Evolutionary conservation across 2,888 invertebrate genomes (phyloP).

Genomic region (Lithophane socia): DNA sequence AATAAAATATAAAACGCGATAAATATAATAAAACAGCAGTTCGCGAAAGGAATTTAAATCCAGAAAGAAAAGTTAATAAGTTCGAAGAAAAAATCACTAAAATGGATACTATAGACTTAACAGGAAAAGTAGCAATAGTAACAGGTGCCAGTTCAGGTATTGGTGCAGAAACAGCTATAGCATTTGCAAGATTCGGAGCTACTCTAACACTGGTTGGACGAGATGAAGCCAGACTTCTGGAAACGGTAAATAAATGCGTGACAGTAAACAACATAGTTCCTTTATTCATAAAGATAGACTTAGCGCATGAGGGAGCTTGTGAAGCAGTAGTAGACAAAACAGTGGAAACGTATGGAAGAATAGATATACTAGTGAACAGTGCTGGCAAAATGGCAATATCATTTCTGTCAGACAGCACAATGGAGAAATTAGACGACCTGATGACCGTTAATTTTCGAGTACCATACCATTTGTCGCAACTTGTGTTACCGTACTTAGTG

Average conservation of each 20-base stretch:
- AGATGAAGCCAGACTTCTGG: constrained; percentile 69
- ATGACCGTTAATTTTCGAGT: constrained; percentile 78
- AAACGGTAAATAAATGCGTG: constrained; percentile 71
- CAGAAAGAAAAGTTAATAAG: neutral
- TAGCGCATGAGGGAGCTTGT: constrained; percentile 71
- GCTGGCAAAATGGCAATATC: constrained; percentile 72
- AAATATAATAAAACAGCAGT: neutral
- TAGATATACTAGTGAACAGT: constrained; percentile 77
- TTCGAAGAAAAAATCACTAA: constrained; percentile 4
- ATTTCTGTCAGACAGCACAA: constrained; percentile 71
- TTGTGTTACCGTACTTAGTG: constrained; percentile 74
- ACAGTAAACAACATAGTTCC: constrained; percentile 60
- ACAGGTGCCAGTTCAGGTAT: constrained; percentile 80
- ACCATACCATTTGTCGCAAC: constrained; percentile 73
- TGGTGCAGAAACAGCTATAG: constrained; percentile 75
- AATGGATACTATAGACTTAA: constrained; percentile 73
- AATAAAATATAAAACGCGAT: constrained; percentile 3
- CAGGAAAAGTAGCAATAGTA: constrained; percentile 76
- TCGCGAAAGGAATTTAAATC: neutral
- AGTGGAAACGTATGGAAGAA: constrained; percentile 71
- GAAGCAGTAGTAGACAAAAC: constrained; percentile 73
- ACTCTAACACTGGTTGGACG: constrained; percentile 73
- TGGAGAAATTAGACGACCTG: constrained; percentile 74
- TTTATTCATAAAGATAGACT: constrained; percentile 69
- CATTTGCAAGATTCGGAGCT: constrained; percentile 72